Conservation (phyloP, 2,797 vertebrate genomes). For the Columba guinea region DNA sequence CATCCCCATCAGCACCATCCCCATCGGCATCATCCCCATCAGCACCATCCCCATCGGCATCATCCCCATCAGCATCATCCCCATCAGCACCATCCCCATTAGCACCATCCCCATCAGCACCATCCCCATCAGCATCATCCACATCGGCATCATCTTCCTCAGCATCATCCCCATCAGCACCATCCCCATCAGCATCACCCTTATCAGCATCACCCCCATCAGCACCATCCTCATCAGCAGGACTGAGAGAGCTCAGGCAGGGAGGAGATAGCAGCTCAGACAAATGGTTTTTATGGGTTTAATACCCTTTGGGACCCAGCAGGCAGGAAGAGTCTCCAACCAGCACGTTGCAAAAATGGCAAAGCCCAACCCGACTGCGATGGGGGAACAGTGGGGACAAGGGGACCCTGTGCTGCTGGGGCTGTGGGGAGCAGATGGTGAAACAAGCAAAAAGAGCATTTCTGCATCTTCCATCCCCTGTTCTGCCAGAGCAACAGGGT, state of each 20-base stretch:
- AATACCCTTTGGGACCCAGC: neutral
- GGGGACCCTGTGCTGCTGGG: neutral
- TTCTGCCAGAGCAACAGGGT: neutral
- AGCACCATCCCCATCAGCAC: too few relatives aligned
- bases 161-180: too few relatives aligned
- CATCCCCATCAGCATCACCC: too few relatives aligned
- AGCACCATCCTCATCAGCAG: neutral
- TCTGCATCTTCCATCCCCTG: neutral
- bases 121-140: neutral
- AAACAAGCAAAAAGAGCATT: neutral
- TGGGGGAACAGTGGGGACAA: accelerated
- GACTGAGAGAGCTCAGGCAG: neutral
- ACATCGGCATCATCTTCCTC: too few relatives aligned
- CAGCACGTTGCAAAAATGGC: neutral
- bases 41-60: too few relatives aligned
- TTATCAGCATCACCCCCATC: too few relatives aligned
- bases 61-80: neutral
- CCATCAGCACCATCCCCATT: neutral
- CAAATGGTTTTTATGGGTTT: neutral
- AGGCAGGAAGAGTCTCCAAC: neutral
- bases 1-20: too few relatives aligned
- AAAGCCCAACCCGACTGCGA: accelerated
- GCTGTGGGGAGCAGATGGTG: neutral
- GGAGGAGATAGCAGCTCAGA: neutral
- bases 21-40: neutral